Evolutionary conservation across 2,113 vertebrate genomes (phyloP), one percentile per base, ranked within the genome.

Genomic region (Lucifuga dentata): DNA sequence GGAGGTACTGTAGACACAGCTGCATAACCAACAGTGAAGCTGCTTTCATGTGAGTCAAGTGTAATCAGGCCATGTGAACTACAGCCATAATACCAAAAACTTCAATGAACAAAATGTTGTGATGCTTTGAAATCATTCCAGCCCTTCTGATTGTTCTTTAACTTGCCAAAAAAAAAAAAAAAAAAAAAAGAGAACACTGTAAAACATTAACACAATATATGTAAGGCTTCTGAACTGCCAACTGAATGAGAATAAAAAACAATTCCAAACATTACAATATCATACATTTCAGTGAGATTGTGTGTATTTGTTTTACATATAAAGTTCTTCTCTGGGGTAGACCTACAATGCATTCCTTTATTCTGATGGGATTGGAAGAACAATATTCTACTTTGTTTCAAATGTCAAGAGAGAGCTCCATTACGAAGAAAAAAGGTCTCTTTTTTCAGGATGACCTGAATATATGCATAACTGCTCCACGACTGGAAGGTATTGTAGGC

Each of bases 21-120:
- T 77, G 49, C 2, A 81, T 17, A 76, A 44, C 19, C 3, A 68
- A 53, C n/a, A 67, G 51, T 35, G 17, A 59, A 8, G 26, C 41
- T 41, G 52, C 23, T 52, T 45, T 49, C 50, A 71, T 56, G 35
- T 53, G 69, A 83, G 65, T 39, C 50, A 44, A 50, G 83, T 67
- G 78, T 50, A 44, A 83, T 69, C 52, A 51, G 40, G 12, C 26
- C 44, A 20, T 55, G 67, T 1, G 20, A 19, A 63, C 45, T 53
- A 12, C 50, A 66, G 23, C 59, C 2, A 5, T 10, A 41, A 52
- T 11, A 19, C 1, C 10, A 53, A 20, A 8, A 50, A 67, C 11
- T 20, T 68, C 24, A 59, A 32, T 68, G 17, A 73, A 63, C 52
- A 8, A 55, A 23, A 24, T 20, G 32, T 40, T 17, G 33, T 6